These are phyloP conservation scores for Crotalus viridis DNA, from an alignment of 2,113 vertebrate species.

Conservation along the genomic window DNA sequence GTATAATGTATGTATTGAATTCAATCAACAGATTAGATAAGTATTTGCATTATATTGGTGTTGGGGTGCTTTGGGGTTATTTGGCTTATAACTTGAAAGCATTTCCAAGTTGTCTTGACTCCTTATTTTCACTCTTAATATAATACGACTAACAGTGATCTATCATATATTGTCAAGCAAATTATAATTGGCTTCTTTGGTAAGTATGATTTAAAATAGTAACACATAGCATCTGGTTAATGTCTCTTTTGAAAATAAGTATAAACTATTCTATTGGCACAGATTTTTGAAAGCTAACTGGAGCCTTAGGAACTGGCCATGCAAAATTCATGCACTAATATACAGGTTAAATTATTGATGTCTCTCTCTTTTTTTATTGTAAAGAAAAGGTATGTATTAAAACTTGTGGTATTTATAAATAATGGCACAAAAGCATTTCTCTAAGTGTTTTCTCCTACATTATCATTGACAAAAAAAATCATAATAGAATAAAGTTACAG, in stretches of 20 bases:
- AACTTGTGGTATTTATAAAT: background rate
- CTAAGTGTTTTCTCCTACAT: slow-evolving; percentile 8
- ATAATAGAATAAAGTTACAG: background rate
- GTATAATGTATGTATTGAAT: background rate
- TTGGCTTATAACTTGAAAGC: background rate
- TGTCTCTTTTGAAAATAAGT: background rate
- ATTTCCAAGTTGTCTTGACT: background rate
- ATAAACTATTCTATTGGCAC: slow-evolving; percentile 20
- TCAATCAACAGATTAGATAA: background rate
- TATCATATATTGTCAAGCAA: slow-evolving; percentile 2
- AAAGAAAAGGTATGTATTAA: slow-evolving; percentile 41
- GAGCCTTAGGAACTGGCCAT: slow-evolving; percentile 10
- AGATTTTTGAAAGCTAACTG: slow-evolving; percentile 16
- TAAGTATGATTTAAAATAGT: background rate
- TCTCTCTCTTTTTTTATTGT: slow-evolving; percentile 37
- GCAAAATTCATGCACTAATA: slow-evolving; percentile 30
- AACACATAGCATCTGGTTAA: background rate
- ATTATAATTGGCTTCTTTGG: background rate
- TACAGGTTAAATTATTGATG: slow-evolving; percentile 17
- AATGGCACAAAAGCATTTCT: slow-evolving; percentile 13
- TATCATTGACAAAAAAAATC: background rate
- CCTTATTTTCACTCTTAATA: background rate
- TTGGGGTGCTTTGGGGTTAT: background rate
- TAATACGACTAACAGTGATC: background rate
- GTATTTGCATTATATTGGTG: background rate